Conservation (phyloP, 92 coral and sea anemone species). For the Zoanthus solanderi region DNA sequence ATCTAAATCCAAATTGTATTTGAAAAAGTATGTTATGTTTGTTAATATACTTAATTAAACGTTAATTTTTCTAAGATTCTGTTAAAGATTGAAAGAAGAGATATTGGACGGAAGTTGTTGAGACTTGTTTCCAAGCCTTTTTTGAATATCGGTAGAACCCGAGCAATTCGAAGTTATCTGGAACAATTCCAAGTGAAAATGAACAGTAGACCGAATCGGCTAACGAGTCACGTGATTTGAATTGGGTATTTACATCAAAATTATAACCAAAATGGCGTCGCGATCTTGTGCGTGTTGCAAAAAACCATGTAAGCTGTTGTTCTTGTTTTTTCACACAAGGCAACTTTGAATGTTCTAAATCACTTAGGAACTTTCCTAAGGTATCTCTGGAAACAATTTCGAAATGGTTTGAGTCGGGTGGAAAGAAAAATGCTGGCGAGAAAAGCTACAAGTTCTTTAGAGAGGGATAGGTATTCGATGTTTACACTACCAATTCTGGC, state of each 20-base stretch:
- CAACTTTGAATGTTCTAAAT: not conserved
- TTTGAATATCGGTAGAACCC: no score
- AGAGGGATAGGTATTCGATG: no score
- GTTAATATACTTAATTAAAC: no score
- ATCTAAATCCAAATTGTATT: no score
- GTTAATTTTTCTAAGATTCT: no score
- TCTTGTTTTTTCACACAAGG: constrained; percentile 8
- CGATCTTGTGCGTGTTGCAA: constrained; percentile 37
- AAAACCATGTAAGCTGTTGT: constrained; percentile 34
- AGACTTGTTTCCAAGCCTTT: no score
- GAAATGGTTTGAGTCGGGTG: constrained; percentile 6
- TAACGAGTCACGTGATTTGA: constrained; percentile 55
- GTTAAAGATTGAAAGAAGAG: no score
- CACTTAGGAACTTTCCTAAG: not conserved
- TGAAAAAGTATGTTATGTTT: no score
- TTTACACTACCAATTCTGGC: not conserved
- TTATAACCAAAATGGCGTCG: constrained; percentile 30
- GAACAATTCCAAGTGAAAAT: not conserved
- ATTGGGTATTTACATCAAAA: constrained; percentile 64
- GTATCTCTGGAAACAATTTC: constrained; percentile 4
- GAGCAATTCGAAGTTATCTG: no score
- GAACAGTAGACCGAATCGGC: constrained; percentile 61
- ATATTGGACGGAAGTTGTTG: no score
- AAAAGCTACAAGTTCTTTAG: no score
- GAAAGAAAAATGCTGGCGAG: no score